phyloP scores from a whole-genome alignment of 1,140 invertebrate species.

The Maniola jurtina region DNA sequence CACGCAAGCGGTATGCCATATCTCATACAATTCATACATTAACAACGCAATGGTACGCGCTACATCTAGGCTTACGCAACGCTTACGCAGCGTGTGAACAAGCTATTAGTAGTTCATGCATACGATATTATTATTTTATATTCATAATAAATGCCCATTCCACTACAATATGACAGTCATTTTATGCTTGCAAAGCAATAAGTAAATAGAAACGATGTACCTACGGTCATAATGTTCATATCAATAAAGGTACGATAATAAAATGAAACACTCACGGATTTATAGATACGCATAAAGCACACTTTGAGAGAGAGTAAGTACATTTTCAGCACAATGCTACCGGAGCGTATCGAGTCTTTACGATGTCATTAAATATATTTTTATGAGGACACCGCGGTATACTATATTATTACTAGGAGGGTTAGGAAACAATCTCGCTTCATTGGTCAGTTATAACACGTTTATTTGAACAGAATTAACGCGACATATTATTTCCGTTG shows the following conservation, averaged over 20 bases:
- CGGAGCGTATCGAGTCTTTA: conserved; percentile 71
- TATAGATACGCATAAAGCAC: conserved; percentile 64
- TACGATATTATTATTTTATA: no score
- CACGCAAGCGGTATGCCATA: no score
- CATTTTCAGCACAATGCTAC: conserved; percentile 55
- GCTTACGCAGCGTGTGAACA: no score
- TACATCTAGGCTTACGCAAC: no score
- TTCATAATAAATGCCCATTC: background rate
- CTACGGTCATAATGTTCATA: conserved; percentile 47
- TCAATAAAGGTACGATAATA: conserved; percentile 57
- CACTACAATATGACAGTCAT: no score
- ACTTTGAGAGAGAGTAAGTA: conserved; percentile 48
- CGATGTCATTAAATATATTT: conserved; percentile 76
- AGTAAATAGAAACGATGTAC: conserved; percentile 13
- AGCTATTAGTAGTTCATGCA: no score
- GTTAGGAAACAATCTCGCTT: conserved; percentile 51
- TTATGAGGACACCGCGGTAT: conserved; percentile 69
- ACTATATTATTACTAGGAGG: conserved; percentile 63
- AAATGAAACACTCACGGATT: conserved; percentile 64
- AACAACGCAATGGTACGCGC: background rate
- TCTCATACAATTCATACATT: no score
- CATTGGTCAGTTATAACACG: conserved; percentile 54
- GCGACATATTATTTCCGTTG: background rate
- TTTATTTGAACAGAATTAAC: background rate
- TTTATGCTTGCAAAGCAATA: background rate